A percentile compares a stretch with the other conserved stretches of the same genome.
phyloP scores from a whole-genome alignment of 2,888 invertebrate species.

The Creontiades dilutus region DNA sequence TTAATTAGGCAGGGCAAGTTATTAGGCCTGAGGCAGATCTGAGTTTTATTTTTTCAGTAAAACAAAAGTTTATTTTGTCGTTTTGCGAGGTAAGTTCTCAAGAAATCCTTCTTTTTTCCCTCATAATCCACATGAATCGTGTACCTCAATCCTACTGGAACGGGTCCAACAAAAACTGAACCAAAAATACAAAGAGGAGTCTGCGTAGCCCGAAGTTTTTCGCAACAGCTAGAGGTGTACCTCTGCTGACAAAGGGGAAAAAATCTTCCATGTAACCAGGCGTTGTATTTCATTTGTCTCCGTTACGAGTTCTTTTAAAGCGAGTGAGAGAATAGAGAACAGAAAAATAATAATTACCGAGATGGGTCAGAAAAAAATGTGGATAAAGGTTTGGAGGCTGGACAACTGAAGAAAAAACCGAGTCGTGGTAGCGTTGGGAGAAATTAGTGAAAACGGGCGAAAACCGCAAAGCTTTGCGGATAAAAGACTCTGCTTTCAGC shows the following conservation, averaged over 20 bases:
- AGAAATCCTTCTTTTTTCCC: too few relatives aligned
- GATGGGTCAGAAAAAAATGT: conserved; percentile 34
- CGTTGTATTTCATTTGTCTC: neutral
- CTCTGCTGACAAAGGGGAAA: neutral
- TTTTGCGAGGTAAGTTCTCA: too few relatives aligned
- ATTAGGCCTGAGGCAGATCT: too few relatives aligned
- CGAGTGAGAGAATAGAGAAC: neutral
- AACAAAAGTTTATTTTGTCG: too few relatives aligned
- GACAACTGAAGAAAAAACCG: neutral
- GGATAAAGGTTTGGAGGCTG: conserved; percentile 6
- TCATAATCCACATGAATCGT: too few relatives aligned
- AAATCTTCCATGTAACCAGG: conserved; percentile 16
- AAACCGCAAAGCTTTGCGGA: conserved; percentile 32
- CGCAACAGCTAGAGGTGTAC: neutral
- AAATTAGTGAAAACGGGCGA: conserved; percentile 11
- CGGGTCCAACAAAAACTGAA: too few relatives aligned
- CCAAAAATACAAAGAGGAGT: too few relatives aligned
- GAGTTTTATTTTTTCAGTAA: too few relatives aligned
- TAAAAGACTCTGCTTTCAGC: neutral
- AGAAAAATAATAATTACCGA: neutral
- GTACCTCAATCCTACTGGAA: too few relatives aligned
- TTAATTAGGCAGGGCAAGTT: too few relatives aligned
- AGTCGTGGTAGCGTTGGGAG: conserved; percentile 3
- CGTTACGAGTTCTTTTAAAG: neutral
- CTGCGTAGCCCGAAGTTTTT: neutral